Evolutionary conservation across 2,888 invertebrate species (phyloP).

Genomic region (Drosophila demipolita): DNA sequence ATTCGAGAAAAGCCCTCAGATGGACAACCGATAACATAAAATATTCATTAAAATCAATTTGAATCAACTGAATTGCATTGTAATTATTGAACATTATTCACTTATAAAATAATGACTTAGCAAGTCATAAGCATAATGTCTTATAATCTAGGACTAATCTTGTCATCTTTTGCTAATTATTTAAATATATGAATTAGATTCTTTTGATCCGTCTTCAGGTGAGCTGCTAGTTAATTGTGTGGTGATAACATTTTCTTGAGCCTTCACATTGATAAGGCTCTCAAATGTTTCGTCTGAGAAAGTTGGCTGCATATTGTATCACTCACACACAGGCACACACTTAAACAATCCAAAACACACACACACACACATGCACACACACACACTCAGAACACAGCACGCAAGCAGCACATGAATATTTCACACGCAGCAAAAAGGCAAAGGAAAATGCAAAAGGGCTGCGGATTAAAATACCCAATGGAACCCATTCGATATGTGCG

Average conservation of each 20-base stretch:
- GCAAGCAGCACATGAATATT: constrained; percentile 66
- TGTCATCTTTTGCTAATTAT: neutral
- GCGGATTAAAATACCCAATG: constrained; percentile 74
- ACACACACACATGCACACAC: neutral
- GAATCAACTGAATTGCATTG: neutral
- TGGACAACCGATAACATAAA: neutral
- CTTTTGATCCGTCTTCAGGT: neutral
- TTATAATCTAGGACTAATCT: neutral
- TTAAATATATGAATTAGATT: neutral
- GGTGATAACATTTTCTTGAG: neutral
- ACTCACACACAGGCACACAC: constrained; percentile 3
- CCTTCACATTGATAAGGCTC: constrained; percentile 2
- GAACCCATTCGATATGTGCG: constrained; percentile 46
- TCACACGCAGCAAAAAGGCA: constrained; percentile 52
- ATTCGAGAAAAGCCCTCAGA: neutral
- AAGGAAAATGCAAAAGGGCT: constrained; percentile 71
- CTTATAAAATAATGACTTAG: neutral
- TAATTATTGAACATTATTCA: neutral
- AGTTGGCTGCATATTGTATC: constrained; percentile 25
- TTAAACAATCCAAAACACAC: constrained; percentile 7
- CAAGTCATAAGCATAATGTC: neutral
- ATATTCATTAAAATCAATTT: neutral
- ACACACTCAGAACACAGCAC: neutral
- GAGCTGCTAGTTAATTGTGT: neutral
- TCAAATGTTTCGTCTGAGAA: neutral